Percentiles rank a stretch among this genome's conserved stretches.
Conservation (phyloP, 2,113 vertebrate genomes). For the Tachysurus vachellii region DNA sequence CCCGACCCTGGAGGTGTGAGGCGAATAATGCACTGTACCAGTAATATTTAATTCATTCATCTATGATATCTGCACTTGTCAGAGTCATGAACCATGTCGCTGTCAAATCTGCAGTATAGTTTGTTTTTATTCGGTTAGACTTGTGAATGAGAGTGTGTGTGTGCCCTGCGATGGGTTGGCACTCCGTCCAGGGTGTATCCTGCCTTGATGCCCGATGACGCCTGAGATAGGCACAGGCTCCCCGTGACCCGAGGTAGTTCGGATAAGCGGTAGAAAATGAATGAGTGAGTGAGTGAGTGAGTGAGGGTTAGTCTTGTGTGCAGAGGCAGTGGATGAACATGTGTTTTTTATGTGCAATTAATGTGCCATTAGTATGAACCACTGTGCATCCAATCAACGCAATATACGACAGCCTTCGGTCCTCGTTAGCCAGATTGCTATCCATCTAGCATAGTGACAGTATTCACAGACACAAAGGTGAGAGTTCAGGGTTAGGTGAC, state of each 20-base stretch:
- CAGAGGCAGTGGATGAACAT: not conserved
- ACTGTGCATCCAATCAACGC: not conserved
- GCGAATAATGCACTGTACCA: too few species aligned
- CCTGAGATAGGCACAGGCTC: too few species aligned
- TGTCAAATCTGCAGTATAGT: not conserved
- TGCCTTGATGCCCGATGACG: too few species aligned
- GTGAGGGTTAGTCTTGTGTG: too few species aligned
- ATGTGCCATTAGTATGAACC: not conserved
- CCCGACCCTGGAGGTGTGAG: too few species aligned
- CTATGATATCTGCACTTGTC: not conserved
- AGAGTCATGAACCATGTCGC: not conserved
- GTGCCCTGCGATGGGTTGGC: too few species aligned
- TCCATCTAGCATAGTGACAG: not conserved
- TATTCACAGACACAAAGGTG: conserved; percentile 8
- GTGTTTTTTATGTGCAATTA: not conserved
- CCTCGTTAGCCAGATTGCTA: conserved; percentile 16
- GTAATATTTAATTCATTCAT: not conserved
- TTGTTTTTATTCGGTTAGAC: not conserved
- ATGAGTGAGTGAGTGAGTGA: too few species aligned
- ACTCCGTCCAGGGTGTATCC: too few species aligned
- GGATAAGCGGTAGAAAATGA: too few species aligned
- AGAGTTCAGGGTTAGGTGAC: not conserved
- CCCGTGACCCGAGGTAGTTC: too few species aligned
- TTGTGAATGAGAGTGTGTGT: too few species aligned
- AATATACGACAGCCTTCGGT: not conserved